Evolutionary conservation across 2,113 vertebrate species (phyloP), one percentile per base, ranked within the genome.

Genomic region (Pollachius pollachius): DNA sequence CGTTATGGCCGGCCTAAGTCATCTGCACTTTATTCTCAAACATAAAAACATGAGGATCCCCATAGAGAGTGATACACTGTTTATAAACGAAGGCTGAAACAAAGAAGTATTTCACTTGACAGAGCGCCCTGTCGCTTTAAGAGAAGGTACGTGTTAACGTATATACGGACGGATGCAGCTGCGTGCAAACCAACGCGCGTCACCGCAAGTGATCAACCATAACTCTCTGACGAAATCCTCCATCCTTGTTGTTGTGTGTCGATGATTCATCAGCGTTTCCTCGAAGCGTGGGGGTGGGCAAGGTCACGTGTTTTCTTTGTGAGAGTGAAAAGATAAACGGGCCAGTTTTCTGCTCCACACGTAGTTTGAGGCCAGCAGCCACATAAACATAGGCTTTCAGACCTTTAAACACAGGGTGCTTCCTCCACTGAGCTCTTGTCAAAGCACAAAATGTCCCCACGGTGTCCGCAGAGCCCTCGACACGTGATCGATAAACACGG

Each of bases 301-400:
- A 82, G 85, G 86, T 84, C 81, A 85, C 73, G 81, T 78, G 74
- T 81, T 81, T 87, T 80, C 75, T 81, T 71, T 56, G 75, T 56
- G 75, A 85, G 84, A 81, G 83, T 79, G 71, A 64, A 74, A 80
- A 81, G 81, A 89, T 87, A 87, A 87, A 87, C 82, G 85, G 82
- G 84, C 85, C 82, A 71, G 69, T 73, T 81, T 81, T 88, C 83
- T 79, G 79, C 65, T 48, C 79, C 82, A 79, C 72, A 52, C 74
- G 78, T 75, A 75, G 74, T 82, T 87, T 71, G 79, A 76, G 74
- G 81, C 68, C 76, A 81, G 68, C 72, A 76, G 78, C 83, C 85
- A 87, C 84, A 79, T 84, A 85, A 89, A 85, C 76, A 82, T 57
- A 82, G 76, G 78, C 81, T 82, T 77, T 79, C 56, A 27, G 72